phyloP scores from a whole-genome alignment of 2,888 invertebrate species.

The Eulithis prunata region DNA sequence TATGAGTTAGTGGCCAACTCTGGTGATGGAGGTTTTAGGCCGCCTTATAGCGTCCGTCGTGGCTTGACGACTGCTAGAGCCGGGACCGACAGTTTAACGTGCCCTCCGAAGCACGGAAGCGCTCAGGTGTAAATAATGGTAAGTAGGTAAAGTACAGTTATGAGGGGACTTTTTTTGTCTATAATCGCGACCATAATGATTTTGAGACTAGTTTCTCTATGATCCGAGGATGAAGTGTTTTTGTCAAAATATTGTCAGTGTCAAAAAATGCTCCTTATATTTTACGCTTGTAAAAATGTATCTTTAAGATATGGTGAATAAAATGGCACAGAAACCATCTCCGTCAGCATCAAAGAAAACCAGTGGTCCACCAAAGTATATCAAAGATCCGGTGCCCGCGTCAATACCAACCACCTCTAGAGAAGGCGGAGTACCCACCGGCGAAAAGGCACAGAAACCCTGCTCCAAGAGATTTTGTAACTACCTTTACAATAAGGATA shows the following conservation, averaged over 20 bases:
- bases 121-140: too few relatives aligned
- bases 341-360: background rate
- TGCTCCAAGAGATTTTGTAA: conserved; percentile 43
- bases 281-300: conserved; percentile 5
- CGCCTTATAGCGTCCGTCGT: too few relatives aligned
- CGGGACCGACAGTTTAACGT: too few relatives aligned
- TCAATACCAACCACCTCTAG: conserved; percentile 29
- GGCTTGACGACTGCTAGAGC: too few relatives aligned
- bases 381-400: conserved; percentile 31
- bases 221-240: background rate
- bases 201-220: background rate
- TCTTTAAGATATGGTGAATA: conserved; percentile 16
- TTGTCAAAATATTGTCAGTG: conserved; percentile 17
- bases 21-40: too few relatives aligned
- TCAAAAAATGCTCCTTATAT: conserved; percentile 7
- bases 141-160: too few relatives aligned
- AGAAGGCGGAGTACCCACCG: background rate
- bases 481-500: conserved; percentile 57
- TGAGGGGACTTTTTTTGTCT: background rate
- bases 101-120: too few relatives aligned
- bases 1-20: too few relatives aligned
- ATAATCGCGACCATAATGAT: conserved; percentile 9
- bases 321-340: conserved; percentile 4
- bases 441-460: conserved; percentile 16
- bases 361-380: conserved; percentile 17